These are phyloP conservation scores for Hyppa rectilinea DNA, from an alignment of 2,888 invertebrate genomes.

Conservation along the genomic window DNA sequence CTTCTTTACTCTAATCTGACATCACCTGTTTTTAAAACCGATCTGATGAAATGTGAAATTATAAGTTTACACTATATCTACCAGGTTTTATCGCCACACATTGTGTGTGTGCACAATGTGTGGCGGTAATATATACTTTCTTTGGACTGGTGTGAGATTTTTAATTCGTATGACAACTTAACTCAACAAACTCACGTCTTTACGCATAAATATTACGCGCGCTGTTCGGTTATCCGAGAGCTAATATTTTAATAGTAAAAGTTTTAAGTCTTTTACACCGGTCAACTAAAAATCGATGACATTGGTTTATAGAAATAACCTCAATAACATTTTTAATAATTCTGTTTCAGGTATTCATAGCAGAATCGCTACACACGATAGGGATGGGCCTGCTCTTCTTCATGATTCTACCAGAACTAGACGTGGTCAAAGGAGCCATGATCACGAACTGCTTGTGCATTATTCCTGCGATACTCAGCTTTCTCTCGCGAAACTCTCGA, in stretches of 20 bases:
- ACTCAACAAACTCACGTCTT: constrained; percentile 30
- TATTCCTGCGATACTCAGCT: constrained; percentile 94
- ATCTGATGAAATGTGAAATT: not conserved
- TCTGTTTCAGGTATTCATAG: constrained; percentile 92
- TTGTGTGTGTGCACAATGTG: too few species aligned
- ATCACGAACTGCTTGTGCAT: constrained; percentile 98
- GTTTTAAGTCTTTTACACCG: not conserved
- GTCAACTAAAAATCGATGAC: not conserved
- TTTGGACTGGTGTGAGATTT: constrained; percentile 2
- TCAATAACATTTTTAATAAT: not conserved
- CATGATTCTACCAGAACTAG: constrained; percentile 96
- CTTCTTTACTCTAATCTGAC: not conserved
- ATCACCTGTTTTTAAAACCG: not conserved
- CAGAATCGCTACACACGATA: constrained; percentile 97
- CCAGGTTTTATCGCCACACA: not conserved
- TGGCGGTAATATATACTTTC: constrained; percentile 5
- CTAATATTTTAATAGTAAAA: constrained; percentile 13
- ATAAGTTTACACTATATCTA: not conserved
- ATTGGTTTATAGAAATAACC: not conserved
- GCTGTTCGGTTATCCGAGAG: constrained; percentile 1
- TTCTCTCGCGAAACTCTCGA: constrained; percentile 95
- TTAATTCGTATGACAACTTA: constrained; percentile 15
- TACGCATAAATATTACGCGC: constrained; percentile 14
- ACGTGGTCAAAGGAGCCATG: constrained; percentile 98
- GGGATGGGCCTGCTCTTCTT: constrained; percentile 97